Conservation (phyloP, 2,797 vertebrate genomes). For the Tenualosa thibaudeaui region DNA sequence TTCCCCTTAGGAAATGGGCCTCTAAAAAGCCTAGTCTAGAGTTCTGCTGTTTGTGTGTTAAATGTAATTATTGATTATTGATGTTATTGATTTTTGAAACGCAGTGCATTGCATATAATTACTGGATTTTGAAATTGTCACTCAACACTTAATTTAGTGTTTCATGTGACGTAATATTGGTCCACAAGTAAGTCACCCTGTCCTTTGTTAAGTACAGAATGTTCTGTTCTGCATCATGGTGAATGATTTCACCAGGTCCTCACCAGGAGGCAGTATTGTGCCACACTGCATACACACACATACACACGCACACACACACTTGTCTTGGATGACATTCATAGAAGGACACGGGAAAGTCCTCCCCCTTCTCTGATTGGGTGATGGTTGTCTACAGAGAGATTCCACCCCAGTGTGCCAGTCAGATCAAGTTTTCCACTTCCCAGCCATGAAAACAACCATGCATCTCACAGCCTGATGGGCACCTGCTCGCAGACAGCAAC, state of each 20-base stretch:
- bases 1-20: neutral
- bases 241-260: neutral
- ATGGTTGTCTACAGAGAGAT: constrained; percentile 44
- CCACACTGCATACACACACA: neutral
- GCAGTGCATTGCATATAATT: neutral
- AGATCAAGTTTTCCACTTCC: constrained; percentile 32
- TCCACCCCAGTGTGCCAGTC: constrained; percentile 43
- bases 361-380: constrained; percentile 63
- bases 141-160: neutral
- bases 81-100: neutral
- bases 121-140: neutral
- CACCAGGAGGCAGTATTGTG: constrained; percentile 62
- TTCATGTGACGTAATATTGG: constrained; percentile 2
- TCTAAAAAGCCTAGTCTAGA: neutral
- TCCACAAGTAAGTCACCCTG: neutral
- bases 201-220: constrained; percentile 10
- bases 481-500: neutral
- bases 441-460: neutral
- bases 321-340: constrained; percentile 54
- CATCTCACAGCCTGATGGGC: neutral
- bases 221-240: constrained; percentile 4
- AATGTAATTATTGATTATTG: too few relatives aligned
- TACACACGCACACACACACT: neutral
- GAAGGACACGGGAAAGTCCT: constrained; percentile 51
- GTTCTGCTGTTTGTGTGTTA: neutral